Evolutionary conservation across 2,888 invertebrate genomes (phyloP), one percentile per base, ranked within the genome.

Genomic region (Plagodis pulveraria): DNA sequence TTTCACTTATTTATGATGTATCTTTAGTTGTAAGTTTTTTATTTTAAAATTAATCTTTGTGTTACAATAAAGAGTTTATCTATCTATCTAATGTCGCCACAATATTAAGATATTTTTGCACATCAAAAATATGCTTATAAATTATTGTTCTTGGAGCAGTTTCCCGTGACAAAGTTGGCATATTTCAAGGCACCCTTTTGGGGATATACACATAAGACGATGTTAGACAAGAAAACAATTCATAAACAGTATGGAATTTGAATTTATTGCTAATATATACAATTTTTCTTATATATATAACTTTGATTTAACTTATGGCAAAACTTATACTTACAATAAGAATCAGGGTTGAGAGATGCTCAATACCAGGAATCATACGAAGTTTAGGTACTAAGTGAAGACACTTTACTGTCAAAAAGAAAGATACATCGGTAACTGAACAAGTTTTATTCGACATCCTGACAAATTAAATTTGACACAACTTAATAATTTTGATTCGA

Each of bases 251-350:
- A 66, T 65, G 69, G 69, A 70, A 67, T 70, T 56, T 55, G 64
- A 67, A 67, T 70, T 67, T 65, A 67, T 66, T 65, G 56, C 59
- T 69, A 65, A 62, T 69, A 67, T 69, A 32, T 66, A 69, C 67
- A 67, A 9, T 58, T 59, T 69, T 59, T 12, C 42, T 10, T 10
- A 10, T 40, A 65, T 42, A 58, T 57, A 53, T 59, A 55, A 50
- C 57, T 66, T 64, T 70, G 68, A 66, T 66, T 57, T 59, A 65
- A 67, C 49, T 42, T 65, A 65, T 65, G 65, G 65, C 65, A 55
- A 63, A 56, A 52, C 12, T 22, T 0, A 38, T 45, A 46, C 42
- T 12, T 5, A 40, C 0, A 22, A 43, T 42, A 11, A 56, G 46
- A 47, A 56, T 53, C 43, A 40, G 8, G 40, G 40, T 47, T 6